phyloP scores from a whole-genome alignment of 2,113 vertebrate genomes.

The Ochotona curzoniae region DNA sequence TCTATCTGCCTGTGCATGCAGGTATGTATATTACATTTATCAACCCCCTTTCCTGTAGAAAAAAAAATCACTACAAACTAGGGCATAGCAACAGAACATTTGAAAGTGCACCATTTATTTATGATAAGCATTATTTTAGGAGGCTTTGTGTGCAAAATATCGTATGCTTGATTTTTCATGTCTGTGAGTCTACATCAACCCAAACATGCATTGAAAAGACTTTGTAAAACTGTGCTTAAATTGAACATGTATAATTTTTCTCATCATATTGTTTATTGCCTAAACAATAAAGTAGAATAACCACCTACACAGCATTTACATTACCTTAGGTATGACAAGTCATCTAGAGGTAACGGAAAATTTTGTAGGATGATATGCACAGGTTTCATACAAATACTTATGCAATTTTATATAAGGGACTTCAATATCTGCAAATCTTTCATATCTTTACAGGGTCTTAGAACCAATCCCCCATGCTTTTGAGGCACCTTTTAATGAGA shows the following conservation, averaged over 20 bases:
- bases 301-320: not conserved
- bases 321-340: not conserved
- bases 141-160: not conserved
- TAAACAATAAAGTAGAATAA: not conserved
- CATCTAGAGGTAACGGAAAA: not conserved
- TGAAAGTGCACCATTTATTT: not conserved
- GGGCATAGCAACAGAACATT: not conserved
- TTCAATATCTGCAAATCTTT: not conserved
- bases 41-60: constrained; percentile 22
- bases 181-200: not conserved
- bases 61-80: not conserved
- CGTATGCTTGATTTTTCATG: too few species aligned
- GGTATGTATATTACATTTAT: not conserved
- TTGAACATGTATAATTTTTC: not conserved
- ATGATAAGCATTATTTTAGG: not conserved
- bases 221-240: not conserved
- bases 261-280: not conserved
- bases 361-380: not conserved
- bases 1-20: not conserved
- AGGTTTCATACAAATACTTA: not conserved
- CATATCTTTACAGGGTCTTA: not conserved
- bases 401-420: not conserved
- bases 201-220: not conserved
- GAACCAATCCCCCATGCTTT: not conserved
- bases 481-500: not conserved